Evolutionary conservation across 2,888 invertebrate genomes (phyloP).

Genomic region (Dicranocentrus wangi): DNA sequence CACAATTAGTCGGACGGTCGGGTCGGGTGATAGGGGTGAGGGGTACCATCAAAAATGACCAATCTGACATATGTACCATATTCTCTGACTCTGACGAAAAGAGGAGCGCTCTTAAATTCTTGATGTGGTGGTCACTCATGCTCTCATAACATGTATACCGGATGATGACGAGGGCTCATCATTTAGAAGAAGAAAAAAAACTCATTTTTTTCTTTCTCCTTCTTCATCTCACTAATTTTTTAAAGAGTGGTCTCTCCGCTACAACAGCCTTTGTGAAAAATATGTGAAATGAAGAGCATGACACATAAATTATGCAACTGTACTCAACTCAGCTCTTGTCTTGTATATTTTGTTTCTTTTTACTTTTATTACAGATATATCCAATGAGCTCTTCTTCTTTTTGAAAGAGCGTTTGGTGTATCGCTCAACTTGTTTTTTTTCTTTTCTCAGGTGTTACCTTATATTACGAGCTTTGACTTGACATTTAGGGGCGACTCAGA

Average conservation of each 20-base stretch:
- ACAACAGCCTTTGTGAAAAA: constrained; percentile 34
- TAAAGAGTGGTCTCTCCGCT: not conserved
- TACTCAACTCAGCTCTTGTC: constrained; percentile 41
- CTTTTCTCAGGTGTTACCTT: constrained; percentile 58
- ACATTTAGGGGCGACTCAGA: constrained; percentile 64
- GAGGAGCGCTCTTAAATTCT: too few species aligned
- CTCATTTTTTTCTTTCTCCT: not conserved
- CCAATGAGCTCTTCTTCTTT: too few species aligned
- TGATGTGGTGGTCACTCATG: too few species aligned
- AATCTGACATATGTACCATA: too few species aligned
- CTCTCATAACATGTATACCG: constrained; percentile 32
- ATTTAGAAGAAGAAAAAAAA: constrained; percentile 16
- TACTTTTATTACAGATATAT: not conserved
- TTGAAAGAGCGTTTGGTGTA: too few species aligned
- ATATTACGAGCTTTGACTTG: constrained; percentile 68
- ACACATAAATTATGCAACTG: constrained; percentile 67
- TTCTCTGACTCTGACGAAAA: too few species aligned
- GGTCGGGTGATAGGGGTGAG: too few species aligned
- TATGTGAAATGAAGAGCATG: constrained; percentile 63
- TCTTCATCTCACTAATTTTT: constrained; percentile 1
- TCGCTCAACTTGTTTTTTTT: not conserved
- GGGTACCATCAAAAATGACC: too few species aligned
- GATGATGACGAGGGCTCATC: constrained; percentile 53
- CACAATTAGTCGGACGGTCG: too few species aligned
- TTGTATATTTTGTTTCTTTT: constrained; percentile 16